Percentiles rank a stretch among this genome's conserved stretches.
phyloP scores from a whole-genome alignment of 2,888 invertebrate genomes.

The Epirrhoe tristata region DNA sequence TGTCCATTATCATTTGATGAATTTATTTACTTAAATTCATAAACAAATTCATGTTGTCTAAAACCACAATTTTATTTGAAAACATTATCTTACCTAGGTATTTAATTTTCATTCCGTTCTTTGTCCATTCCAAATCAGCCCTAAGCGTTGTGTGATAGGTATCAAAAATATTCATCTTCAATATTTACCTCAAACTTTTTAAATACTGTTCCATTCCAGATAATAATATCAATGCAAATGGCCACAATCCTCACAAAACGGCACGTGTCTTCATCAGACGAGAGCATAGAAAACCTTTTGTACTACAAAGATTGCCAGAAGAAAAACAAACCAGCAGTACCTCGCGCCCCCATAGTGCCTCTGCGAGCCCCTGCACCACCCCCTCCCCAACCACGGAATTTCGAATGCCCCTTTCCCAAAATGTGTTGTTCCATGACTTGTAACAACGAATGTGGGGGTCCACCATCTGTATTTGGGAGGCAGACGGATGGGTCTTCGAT shows the following conservation, averaged over 20 bases:
- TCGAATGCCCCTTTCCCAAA: conserved; percentile 62
- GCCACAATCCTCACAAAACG: conserved; percentile 52
- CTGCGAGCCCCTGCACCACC: conserved; percentile 31
- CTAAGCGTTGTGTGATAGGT: too few species aligned
- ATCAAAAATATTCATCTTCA: too few species aligned
- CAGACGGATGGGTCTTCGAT: conserved; percentile 42
- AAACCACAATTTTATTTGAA: too few species aligned
- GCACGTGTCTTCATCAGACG: conserved; percentile 61
- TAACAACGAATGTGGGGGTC: conserved; percentile 57
- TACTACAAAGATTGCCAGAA: conserved; percentile 74
- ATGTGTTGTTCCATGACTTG: conserved; percentile 76
- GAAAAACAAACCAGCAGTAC: conserved; percentile 43
- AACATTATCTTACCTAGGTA: too few species aligned
- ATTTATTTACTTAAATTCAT: too few species aligned
- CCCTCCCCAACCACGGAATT: conserved; percentile 29
- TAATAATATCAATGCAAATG: conserved; percentile 58
- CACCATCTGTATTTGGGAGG: conserved; percentile 37
- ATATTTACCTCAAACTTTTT: too few species aligned
- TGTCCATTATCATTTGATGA: too few species aligned
- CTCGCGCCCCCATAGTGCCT: not conserved
- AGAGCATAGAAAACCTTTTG: conserved; percentile 75
- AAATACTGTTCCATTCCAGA: conserved; percentile 52
- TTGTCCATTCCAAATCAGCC: too few species aligned
- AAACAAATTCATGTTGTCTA: too few species aligned
- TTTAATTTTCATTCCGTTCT: too few species aligned